Evolutionary conservation across 2,888 invertebrate genomes (phyloP), one percentile per base, ranked within the genome.

Genomic region (Aleiodes leptofemur): DNA sequence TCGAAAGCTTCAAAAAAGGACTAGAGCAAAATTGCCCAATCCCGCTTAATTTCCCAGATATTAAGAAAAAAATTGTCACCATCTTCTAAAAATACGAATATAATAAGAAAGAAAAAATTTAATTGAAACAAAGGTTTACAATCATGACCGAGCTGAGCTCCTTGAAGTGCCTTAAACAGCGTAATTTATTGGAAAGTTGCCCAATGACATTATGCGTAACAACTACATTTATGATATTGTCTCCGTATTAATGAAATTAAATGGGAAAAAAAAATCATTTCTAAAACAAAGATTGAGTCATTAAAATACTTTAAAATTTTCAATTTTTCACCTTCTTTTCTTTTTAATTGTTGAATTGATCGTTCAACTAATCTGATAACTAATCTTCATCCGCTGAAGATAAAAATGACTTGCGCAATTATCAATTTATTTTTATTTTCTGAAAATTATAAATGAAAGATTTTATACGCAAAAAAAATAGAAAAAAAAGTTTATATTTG

Each of bases 131-230:
- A 55, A 56, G 71, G 50, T 61, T 38, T 43, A 9, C 13, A 23
- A 71, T 69, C 31, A n/a, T 66, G 64, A 66, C 16, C 71, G 34
- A 23, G 31, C 14, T 11, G 74, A 43, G 78, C 81, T 81, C 83
- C 83, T 86, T 82, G 80, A 82, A 80, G 83, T 78, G 81, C 82
- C 78, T 74, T 81, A 82, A 74, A 74, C 79, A 82, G 80, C 80
- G 48, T 69, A 57, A 68, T 70, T 81, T 81, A 83, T 83, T 79
- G 80, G 81, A 79, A 82, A 83, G 82, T 85, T 86, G 83, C 81
- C 82, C 83, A 83, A 81, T 82, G 83, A 79, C 83, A 78, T 80
- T 81, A 23, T 16, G 23, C 5, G 11, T 48, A 64, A 64, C 34
- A 29, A 6, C 6, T 43, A 48, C 64, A 43, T 64, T 64, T 48